Base-by-base conservation (phyloP, 2,888 invertebrate genomes). In the Drosophila mayaguana region DNA sequence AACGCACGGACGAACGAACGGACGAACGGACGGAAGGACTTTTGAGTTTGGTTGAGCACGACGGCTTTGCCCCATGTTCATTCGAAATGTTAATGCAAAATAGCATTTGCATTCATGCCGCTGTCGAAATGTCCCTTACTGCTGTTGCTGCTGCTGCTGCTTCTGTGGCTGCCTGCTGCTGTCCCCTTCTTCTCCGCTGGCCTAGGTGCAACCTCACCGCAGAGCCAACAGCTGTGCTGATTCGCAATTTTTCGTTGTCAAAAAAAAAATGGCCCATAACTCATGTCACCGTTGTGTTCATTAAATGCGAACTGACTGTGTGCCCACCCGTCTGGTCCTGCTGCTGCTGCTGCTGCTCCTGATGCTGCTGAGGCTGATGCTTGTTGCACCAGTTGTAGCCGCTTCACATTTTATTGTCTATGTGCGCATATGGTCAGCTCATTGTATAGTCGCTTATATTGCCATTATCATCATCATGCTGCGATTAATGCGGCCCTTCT, bases 211-310 rank as follows among this genome's bases (percentile, higher is more conserved):
- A 38, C 38, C 72, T 53, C 40, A 74, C 63, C 57, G 45, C 77
- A 70, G 51, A 48, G 36, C 62, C 79, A 83, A 81, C 83, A 87
- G 83, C 83, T 83, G 83, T 72, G 80, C 80, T 73, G 75, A 83
- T 79, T 86, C 65, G 75, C 81, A 71, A 83, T 86, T 71, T 83
- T 81, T 83, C 81, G 79, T 71, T 83, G 78, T 81, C 80, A 78
- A 65, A 64, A 45, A 22, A 63, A 78, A 80, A 71, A 67, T 83
- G 80, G 72, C 63, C 71, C 81, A 83, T 87, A 86, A 86, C 71
- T 83, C 87, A 86, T 83, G 86, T 83, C 86, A 83, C 72, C 83
- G 78, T 66, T 66, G 75, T 86, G 83, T 83, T 83, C 87, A 83
- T 83, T 83, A 86, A 83, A 86, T 83, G 75, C 79, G 75, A 77